Evolutionary conservation across 64 coral and sea anemone genomes (phyloP), one percentile per base, ranked within the genome.

Genomic region (Stylophora pistillata): DNA sequence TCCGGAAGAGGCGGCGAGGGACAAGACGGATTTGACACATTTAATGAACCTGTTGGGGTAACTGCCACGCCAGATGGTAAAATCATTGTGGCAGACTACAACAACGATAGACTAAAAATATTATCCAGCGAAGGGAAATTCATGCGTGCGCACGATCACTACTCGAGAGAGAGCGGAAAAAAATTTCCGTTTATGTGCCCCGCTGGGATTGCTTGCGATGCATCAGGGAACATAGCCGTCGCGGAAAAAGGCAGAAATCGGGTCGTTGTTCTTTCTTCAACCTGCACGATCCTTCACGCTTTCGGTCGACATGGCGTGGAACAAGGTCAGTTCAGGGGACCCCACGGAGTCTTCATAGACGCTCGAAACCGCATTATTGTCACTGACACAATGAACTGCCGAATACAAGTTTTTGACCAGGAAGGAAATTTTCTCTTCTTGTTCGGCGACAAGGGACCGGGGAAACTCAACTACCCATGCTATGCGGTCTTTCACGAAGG

Each of bases 401-500:
- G 92, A n/a, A 72, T 97, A 18, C 91, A 97, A 27, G 95, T 97
- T 11, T 97, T 93, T 59, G 92, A 92, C 91, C 55, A 90, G 15
- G 84, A 93, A 12, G 95, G 95, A 20, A 84, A 97, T 54, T 85
- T 93, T 68, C 76, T 97, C 55, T 93, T 97, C 72, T 23, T 88
- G 14, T 97, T 97, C 77, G 95, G 95, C 28, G 76, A 97, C 53
- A 87, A 97, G 61, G 95, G 95, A 10, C 82, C 85, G 20, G 58
- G 75, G 15, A 76, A 77, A 17, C 90, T 92, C 1, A 85, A 92
- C 55, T 92, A 86, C 61, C 90, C 90, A 9, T 86, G 59, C 37
- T 92, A 86, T 32, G 81, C 82, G 15, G 56, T 92, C n/a, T 92
- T 78, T 28, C 80, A 92, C 16, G 62, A 86, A 53, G 90, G 90